Evolutionary conservation across 2,797 vertebrate genomes (phyloP).

Genomic region (Acrocephalus scirpaceus): DNA sequence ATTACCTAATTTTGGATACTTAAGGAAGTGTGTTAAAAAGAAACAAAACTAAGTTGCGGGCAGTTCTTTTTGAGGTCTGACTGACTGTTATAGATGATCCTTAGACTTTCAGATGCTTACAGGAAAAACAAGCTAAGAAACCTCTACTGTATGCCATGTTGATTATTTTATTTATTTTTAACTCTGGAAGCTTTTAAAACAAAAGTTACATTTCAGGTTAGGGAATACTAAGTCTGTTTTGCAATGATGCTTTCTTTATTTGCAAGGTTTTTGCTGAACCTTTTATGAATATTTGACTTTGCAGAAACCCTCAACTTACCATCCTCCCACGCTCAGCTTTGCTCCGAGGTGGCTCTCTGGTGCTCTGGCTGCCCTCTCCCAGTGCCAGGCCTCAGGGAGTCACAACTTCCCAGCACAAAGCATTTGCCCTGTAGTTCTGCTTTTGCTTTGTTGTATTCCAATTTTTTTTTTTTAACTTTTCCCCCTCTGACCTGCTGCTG

Average conservation of each 20-base stretch:
- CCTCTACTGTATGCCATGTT: not conserved
- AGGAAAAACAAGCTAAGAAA: not conserved
- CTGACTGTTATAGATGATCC: not conserved
- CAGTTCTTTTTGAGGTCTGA: not conserved
- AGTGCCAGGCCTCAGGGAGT: not conserved
- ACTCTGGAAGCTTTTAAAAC: not conserved
- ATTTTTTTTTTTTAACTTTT: not conserved
- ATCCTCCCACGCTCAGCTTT: accelerated
- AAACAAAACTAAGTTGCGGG: not conserved
- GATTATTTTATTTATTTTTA: not conserved
- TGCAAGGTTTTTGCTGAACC: not conserved
- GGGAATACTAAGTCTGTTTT: not conserved
- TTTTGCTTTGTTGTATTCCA: not conserved
- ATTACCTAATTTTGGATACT: not conserved
- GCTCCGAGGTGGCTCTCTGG: not conserved
- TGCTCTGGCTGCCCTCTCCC: not conserved
- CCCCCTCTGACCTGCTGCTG: not conserved
- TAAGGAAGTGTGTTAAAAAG: not conserved
- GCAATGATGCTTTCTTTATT: not conserved
- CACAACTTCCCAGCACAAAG: not conserved
- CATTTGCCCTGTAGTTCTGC: not conserved
- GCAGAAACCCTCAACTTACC: not conserved
- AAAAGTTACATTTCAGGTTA: not conserved
- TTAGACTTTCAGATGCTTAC: not conserved
- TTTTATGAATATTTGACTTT: not conserved